phyloP scores from a whole-genome alignment of 2,888 invertebrate species.

The Eurytoma adleriae region DNA sequence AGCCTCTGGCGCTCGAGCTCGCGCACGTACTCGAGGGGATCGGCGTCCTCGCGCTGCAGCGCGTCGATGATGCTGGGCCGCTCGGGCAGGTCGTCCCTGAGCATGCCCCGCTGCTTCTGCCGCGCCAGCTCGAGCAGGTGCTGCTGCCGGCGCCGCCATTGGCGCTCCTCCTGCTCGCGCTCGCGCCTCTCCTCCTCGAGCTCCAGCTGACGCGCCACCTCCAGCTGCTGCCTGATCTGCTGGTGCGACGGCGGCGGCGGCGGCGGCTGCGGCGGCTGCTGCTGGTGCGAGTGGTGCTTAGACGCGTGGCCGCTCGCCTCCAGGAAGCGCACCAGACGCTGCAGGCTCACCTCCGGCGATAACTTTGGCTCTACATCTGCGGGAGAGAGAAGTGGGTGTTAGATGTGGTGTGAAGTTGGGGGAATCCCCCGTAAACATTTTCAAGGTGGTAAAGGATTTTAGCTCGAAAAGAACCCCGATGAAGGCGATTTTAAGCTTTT shows the following conservation, averaged over 20 bases:
- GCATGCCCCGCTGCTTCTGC: constrained; percentile 45
- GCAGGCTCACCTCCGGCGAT: constrained; percentile 62
- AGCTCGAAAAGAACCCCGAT: no score
- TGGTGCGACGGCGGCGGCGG: not conserved
- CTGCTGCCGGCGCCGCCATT: constrained; percentile 21
- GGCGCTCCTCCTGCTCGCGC: constrained; percentile 14
- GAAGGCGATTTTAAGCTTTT: no score
- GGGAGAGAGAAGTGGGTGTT: not conserved
- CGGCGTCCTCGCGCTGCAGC: constrained; percentile 36
- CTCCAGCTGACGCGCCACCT: not conserved
- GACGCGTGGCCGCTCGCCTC: constrained; percentile 56
- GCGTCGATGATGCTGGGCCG: constrained; percentile 47
- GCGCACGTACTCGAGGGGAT: constrained; percentile 45
- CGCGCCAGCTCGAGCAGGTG: constrained; percentile 49
- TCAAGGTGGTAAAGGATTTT: no score
- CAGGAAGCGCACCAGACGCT: constrained; percentile 65
- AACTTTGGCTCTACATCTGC: constrained; percentile 66
- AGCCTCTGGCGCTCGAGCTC: constrained; percentile 48
- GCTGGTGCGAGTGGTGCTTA: not conserved
- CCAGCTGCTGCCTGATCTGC: not conserved
- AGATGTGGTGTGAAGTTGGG: no score
- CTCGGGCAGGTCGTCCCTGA: constrained; percentile 52
- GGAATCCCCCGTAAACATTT: no score
- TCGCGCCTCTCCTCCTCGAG: not conserved
- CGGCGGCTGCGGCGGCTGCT: not conserved